Conservation (phyloP, 2,113 vertebrate species). For the Sturnira hondurensis region DNA sequence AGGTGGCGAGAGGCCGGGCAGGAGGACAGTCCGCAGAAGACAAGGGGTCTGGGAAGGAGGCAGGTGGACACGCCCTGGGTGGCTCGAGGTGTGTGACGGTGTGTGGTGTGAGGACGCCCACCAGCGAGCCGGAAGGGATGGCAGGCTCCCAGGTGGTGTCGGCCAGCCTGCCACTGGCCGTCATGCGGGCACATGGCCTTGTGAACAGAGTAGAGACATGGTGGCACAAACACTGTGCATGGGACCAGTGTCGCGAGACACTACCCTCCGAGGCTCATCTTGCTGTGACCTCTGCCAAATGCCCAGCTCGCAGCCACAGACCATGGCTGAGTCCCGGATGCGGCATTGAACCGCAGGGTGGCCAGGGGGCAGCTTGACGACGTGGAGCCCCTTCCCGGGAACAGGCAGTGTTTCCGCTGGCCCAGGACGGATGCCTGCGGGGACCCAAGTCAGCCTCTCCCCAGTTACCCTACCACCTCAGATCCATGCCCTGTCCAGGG, state of each 20-base stretch:
- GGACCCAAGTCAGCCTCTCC: too few relatives aligned
- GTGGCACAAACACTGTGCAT: neutral
- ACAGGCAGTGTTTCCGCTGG: neutral
- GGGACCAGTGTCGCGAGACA: neutral
- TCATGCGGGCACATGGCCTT: neutral
- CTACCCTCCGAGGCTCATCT: neutral
- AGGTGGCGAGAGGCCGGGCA: neutral
- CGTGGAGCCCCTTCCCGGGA: rapidly evolving
- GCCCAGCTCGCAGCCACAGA: neutral
- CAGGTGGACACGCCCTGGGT: neutral
- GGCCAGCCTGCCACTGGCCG: neutral
- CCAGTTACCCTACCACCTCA: neutral
- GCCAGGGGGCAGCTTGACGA: neutral
- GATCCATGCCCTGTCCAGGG: neutral
- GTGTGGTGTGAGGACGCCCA: neutral
- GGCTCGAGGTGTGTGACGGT: neutral
- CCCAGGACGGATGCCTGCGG: too few relatives aligned
- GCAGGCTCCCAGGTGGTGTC: too few relatives aligned
- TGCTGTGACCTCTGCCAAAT: neutral
- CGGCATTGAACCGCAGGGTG: neutral
- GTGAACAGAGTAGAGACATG: neutral
- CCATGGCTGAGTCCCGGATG: too few relatives aligned
- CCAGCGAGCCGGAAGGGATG: neutral
- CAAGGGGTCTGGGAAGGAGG: neutral
- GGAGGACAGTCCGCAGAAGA: neutral